phyloP scores from a whole-genome alignment of 2,113 vertebrate genomes.

The Aspiorhynchus laticeps region DNA sequence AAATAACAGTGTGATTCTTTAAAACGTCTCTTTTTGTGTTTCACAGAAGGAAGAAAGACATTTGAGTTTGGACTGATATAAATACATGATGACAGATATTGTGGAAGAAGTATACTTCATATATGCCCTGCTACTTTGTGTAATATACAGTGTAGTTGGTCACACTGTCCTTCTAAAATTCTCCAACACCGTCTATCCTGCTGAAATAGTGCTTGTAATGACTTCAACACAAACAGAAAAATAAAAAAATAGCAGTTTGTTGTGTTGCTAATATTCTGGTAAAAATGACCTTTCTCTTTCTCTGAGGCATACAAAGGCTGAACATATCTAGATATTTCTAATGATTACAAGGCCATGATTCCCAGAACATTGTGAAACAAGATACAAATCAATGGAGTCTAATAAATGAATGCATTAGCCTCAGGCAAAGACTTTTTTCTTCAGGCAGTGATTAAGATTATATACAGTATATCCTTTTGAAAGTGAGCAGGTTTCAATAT shows the following conservation, averaged over 20 bases:
- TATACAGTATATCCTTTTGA: not conserved
- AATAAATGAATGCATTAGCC: not conserved
- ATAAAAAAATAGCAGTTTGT: not conserved
- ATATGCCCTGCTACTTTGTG: not conserved
- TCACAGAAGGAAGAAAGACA: not conserved
- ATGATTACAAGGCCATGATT: not conserved
- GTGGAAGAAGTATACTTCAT: not conserved
- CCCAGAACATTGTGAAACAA: not conserved
- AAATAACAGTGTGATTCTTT: not conserved
- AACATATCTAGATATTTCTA: conserved; percentile 15
- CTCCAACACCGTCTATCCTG: not conserved
- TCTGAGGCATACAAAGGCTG: not conserved
- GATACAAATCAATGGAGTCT: not conserved
- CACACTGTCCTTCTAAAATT: not conserved
- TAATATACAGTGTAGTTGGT: not conserved
- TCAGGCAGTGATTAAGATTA: not conserved
- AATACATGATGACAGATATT: not conserved
- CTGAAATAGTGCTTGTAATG: not conserved
- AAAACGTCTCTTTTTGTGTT: not conserved
- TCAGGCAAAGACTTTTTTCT: not conserved
- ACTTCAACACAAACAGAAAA: not conserved
- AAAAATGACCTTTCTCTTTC: conserved; percentile 6
- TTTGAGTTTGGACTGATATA: not conserved
- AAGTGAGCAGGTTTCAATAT: not conserved
- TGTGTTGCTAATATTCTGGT: not conserved